These are phyloP conservation scores for Alouatta palliata DNA, from an alignment of 2,113 vertebrate genomes.

Conservation along the genomic window DNA sequence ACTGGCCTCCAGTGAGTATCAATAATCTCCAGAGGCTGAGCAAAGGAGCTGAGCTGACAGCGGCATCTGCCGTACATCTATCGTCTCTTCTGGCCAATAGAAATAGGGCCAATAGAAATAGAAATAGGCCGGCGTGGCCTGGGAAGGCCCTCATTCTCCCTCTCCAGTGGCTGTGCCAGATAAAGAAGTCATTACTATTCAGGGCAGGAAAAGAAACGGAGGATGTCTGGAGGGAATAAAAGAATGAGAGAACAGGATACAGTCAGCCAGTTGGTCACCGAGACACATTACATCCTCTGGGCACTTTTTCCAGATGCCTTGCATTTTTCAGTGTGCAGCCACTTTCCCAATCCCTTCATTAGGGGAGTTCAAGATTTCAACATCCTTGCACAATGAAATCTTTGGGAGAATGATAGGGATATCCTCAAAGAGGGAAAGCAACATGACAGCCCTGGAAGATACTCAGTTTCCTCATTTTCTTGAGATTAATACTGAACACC, in stretches of 20 bases:
- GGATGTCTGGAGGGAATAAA: constrained; percentile 75
- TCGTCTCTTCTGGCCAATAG: constrained; percentile 69
- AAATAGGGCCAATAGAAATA: constrained; percentile 59
- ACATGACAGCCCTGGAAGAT: background rate
- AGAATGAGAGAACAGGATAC: constrained; percentile 73
- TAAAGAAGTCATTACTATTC: constrained; percentile 72
- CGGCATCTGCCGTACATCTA: constrained; percentile 71
- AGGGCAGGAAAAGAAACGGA: constrained; percentile 52
- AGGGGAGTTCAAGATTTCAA: background rate
- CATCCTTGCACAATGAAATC: background rate
- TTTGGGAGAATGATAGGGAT: background rate
- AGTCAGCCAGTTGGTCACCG: constrained; percentile 66
- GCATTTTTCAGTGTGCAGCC: constrained; percentile 51
- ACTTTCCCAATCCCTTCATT: constrained; percentile 7
- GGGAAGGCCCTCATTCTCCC: constrained; percentile 34
- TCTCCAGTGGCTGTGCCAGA: constrained; percentile 58
- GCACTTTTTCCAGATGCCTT: constrained; percentile 69
- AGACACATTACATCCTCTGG: constrained; percentile 50
- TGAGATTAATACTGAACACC: background rate
- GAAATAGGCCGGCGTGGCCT: constrained; percentile 1
- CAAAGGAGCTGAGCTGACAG: background rate
- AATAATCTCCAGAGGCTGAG: constrained; percentile 29
- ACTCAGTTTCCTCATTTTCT: background rate
- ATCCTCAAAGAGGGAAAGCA: background rate
- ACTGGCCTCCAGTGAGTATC: constrained; percentile 38